Evolutionary conservation across 2,888 invertebrate species (phyloP), one percentile per base, ranked within the genome.

Genomic region (Steinernema scapterisci): DNA sequence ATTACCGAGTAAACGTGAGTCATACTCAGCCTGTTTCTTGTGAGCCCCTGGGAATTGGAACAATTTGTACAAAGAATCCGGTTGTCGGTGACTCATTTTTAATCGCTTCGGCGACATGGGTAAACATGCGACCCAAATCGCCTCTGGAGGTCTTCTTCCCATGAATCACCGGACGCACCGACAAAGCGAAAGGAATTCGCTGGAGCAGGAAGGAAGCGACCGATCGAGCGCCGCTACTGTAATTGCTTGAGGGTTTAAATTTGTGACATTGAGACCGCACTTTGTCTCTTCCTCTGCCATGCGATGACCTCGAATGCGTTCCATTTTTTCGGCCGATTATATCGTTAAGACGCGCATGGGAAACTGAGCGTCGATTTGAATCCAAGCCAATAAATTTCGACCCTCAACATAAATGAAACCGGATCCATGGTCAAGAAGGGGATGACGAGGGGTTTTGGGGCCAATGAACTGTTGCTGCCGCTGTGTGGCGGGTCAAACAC

Each of bases 261-360:
- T 63, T 63, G 63, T 63, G 63, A 63, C 63, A 63, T 63, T 63
- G 63, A 63, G 63, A 21, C 52, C 21, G 19, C 23, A 52, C 21
- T 25, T 25, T 16, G 48, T 48, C 48, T 48, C 13, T 38, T 54
- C 63, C 16, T 27, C 1, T 25, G 63, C 16, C 63, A 2, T 25
- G 63, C 63, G 16, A 38, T 63, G 63, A 63, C 63, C 63, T 63
- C 63, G 25, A 63, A 9, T 16, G 63, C 63, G 63, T 63, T 63
- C 63, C 63, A 63, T 63, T 63, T 63, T 52, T 63, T 63, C 7
- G 31, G 16, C 63, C 63, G 63, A 63, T 63, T 63, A 63, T 31
- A 63, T 63, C 63, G 63, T 63, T 63, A 63, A 63, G 63, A 31
- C 63, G 63, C 63, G 63, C 31, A 63, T 63, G 63, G 63, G 63